Conservation (phyloP, 1,140 invertebrate genomes). For the Tyrophagus putrescentiae region DNA sequence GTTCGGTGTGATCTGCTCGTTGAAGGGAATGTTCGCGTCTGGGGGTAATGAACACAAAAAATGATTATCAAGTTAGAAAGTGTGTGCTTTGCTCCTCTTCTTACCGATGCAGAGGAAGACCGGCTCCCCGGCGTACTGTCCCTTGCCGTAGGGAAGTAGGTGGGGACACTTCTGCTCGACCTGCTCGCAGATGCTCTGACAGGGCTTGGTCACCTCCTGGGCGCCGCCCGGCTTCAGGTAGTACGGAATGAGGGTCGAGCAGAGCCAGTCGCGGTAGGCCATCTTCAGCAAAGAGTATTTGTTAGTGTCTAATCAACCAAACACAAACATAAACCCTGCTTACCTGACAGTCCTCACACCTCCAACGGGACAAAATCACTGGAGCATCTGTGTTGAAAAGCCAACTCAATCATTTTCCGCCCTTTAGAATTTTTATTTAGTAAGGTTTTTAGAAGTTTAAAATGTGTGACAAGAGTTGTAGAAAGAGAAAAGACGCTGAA, state of each 20-base stretch:
- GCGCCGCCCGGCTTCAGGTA: too few relatives aligned
- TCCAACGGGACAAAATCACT: too few relatives aligned
- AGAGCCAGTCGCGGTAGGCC: slow-evolving; percentile 28
- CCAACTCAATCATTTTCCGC: too few relatives aligned
- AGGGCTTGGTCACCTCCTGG: slow-evolving; percentile 23
- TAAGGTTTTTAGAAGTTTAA: too few relatives aligned
- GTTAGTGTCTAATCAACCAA: too few relatives aligned
- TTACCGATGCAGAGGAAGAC: slow-evolving; percentile 29
- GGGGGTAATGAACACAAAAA: not conserved
- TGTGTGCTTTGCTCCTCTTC: too few relatives aligned
- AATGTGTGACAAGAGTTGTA: too few relatives aligned
- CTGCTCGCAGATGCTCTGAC: slow-evolving; percentile 27
- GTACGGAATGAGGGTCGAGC: slow-evolving; percentile 26
- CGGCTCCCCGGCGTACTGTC: slow-evolving; percentile 29
- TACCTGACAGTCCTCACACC: too few relatives aligned
- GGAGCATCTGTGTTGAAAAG: too few relatives aligned
- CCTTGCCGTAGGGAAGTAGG: slow-evolving; percentile 26
- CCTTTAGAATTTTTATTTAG: too few relatives aligned
- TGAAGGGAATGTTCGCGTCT: slow-evolving; percentile 1
- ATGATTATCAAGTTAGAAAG: not conserved
- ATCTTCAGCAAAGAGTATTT: slow-evolving; percentile 24
- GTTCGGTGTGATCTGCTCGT: not conserved
- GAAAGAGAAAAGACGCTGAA: too few relatives aligned
- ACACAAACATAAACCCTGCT: too few relatives aligned
- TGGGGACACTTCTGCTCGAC: slow-evolving; percentile 29